Evolutionary conservation across 1,140 invertebrate species (phyloP), one percentile per base, ranked within the genome.

Genomic region (Tenebrio molitor): DNA sequence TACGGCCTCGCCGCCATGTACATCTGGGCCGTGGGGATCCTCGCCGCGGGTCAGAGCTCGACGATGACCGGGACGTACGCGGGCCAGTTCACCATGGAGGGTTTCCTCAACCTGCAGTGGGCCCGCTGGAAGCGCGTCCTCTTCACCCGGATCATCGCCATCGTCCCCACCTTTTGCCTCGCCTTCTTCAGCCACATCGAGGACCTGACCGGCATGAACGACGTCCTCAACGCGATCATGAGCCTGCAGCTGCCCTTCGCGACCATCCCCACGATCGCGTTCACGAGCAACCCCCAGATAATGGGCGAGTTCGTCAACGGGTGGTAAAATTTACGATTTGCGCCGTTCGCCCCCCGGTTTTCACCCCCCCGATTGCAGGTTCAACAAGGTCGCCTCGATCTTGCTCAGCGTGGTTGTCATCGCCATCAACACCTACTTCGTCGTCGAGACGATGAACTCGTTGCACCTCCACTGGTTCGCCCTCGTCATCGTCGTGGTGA

Each of bases 31-130:
- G 86, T 97, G 39, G 95, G 95, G 42, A 96, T 97, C 79, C 84
- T 97, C 71, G 95, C 95, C 41, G 94, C 95, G 66, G 95, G 95
- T 25, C 95, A 97, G 82, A 94, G 92, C 76, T 96, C 93, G n/a
- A 97, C 95, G 1, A 97, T 95, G 93, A 95, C 94, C 1, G 91
- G 80, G 29, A 93, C 91, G 2, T 93, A 93, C 78, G 90, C 91
- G 1, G 91, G 91, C 2, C 92, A 93, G 77, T 92, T 93, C 82
- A 89, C 91, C 0, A 93, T 93, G 92, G 91, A 93, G 74, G 96
- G 96, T 4, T 97, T 97, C 80, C 84, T 98, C 2, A 95, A 97
- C 83, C 85, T 98, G 6, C 90, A 92, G 78, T 97, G 95, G 95
- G 89, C 92, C 1, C 84, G 93, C 41, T 97, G 96, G 96, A 93